Conservation (phyloP, 2,113 vertebrate genomes). For the Anseranas semipalmata region DNA sequence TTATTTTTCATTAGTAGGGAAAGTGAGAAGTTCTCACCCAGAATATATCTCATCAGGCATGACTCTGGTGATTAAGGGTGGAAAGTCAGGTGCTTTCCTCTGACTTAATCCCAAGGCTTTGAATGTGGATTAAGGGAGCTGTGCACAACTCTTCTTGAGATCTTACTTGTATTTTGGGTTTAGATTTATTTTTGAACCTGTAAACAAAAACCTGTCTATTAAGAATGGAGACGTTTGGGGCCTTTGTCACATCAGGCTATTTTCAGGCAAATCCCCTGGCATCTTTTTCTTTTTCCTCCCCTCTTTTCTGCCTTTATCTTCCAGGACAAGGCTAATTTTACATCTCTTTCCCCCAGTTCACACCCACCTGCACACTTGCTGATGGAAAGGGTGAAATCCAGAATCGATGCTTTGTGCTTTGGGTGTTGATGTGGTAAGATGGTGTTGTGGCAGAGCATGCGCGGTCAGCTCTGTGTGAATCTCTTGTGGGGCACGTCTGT, state of each 20-base stretch:
- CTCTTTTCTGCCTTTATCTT: not conserved
- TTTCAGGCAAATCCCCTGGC: not conserved
- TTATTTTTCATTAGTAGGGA: not conserved
- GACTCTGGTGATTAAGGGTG: conserved; percentile 19
- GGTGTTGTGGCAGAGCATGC: not conserved
- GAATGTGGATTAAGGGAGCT: not conserved
- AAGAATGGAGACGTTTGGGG: not conserved
- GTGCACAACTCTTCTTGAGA: not conserved
- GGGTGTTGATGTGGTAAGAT: not conserved
- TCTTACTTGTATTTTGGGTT: not conserved
- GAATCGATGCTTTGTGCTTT: accelerated
- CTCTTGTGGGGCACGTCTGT: not conserved
- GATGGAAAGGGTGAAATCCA: not conserved
- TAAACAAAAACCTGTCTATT: not conserved
- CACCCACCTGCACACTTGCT: not conserved
- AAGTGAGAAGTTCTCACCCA: conserved; percentile 43
- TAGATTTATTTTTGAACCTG: not conserved
- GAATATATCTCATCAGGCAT: conserved; percentile 4
- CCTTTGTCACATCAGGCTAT: not conserved
- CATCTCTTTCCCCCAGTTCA: not conserved
- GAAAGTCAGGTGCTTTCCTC: conserved; percentile 37
- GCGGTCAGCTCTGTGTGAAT: accelerated
- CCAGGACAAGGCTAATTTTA: not conserved
- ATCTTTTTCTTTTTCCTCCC: accelerated
- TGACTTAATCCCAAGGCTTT: conserved; percentile 7